A percentile compares a stretch with the other conserved stretches of the same genome.
phyloP scores from a whole-genome alignment of 2,888 invertebrate genomes.

The Monochamus alternatus region DNA sequence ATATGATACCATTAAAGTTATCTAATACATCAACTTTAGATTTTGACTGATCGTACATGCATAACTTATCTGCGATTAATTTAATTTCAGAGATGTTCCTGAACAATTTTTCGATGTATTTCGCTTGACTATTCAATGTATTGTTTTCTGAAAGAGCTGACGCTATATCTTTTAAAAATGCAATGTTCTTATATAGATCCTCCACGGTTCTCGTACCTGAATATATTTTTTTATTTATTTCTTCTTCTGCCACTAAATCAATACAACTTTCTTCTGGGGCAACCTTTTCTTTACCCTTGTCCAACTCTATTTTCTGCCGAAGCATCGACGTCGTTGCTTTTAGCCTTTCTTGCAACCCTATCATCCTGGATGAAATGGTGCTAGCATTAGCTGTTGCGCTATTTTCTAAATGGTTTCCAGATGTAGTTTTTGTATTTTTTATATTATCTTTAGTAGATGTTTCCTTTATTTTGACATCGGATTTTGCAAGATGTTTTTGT shows the following conservation, averaged over 20 bases:
- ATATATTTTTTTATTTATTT: slow-evolving; percentile 16
- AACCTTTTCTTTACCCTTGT: slow-evolving; percentile 24
- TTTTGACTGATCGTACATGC: slow-evolving; percentile 19
- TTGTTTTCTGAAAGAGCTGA: slow-evolving; percentile 30
- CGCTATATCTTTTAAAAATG: slow-evolving; percentile 41
- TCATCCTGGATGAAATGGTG: slow-evolving; percentile 41
- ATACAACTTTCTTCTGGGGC: not conserved
- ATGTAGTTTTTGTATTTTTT: not conserved
- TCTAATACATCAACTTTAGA: not conserved
- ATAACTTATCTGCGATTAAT: slow-evolving; percentile 39
- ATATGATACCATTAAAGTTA: not conserved
- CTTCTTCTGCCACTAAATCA: not conserved
- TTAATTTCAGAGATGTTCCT: slow-evolving; percentile 47
- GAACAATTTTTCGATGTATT: slow-evolving; percentile 42
- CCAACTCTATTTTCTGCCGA: slow-evolving; percentile 41
- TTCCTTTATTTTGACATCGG: slow-evolving; percentile 3
- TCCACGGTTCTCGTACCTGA: slow-evolving; percentile 30
- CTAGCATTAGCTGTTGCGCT: not conserved
- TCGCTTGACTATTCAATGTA: slow-evolving; percentile 36
- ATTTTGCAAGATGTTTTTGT: not conserved
- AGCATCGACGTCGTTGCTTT: slow-evolving; percentile 45
- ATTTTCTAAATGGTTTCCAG: not conserved
- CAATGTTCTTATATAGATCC: slow-evolving; percentile 45
- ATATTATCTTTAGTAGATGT: not conserved
- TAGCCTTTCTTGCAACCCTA: slow-evolving; percentile 44